Evolutionary conservation across 1,140 invertebrate species (phyloP), one percentile per base, ranked within the genome.

Genomic region (Nixonia krombeini): DNA sequence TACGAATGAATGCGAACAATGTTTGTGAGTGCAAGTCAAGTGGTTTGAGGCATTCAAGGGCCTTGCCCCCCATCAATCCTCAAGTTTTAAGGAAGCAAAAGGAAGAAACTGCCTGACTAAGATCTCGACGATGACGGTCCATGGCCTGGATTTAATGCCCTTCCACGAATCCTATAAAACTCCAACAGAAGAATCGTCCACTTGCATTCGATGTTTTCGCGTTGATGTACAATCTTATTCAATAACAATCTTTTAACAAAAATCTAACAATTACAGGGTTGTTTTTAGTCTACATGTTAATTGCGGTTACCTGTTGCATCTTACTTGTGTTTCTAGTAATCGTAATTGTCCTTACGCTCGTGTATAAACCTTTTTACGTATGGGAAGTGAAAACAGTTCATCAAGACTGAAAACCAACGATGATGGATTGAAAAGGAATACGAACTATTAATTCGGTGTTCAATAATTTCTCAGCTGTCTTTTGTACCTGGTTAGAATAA

Each of bases 131-230:
- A 38, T n/a, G n/a, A n/a, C n/a, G n/a, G n/a, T 82, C 83, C 83
- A 72, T 85, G 83, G 80, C 83, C 82, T 76, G 81, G 79, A 78
- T 83, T 58, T 4, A 35, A 51, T 63, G 76, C 75, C 80, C 79
- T 85, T 81, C 79, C 65, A 76, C 65, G 47, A 53, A 57, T 45
- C 37, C 65, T 81, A 83, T 83, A 81, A 83, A 83, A 71, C 58
- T 49, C 58, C 45, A 23, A 17, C 38, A 18, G 56, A 58, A 25
- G 53, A 42, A 70, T 72, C 73, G 57, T 70, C 47, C 52, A 53
- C 62, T 63, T 64, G 72, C 70, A 77, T 71, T 75, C 52, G 23
- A 40, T 51, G 28, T 37, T 44, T 37, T 55, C 51, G 8, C 45
- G 56, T 47, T 55, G 51, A 37, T 44, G 23, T 31, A 33, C 42